Percentiles rank a stretch among this genome's conserved stretches.
phyloP scores from a whole-genome alignment of 2,888 invertebrate genomes.

The Taphrorychus bicolor region DNA sequence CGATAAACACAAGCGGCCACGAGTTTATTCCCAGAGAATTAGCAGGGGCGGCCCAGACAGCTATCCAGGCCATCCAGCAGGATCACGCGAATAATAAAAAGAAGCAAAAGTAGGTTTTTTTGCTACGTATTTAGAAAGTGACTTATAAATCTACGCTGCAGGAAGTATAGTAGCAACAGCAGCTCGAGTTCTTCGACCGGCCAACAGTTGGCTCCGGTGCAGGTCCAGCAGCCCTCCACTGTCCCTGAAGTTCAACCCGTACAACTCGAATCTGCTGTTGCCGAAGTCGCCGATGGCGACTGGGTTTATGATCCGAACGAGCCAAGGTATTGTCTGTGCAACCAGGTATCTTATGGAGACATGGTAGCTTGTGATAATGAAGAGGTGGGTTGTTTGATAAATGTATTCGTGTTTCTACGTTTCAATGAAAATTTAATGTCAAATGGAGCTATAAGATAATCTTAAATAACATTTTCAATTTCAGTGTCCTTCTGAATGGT shows the following conservation, averaged over 20 bases:
- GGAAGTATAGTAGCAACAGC: conserved; percentile 50
- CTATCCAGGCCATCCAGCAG: conserved; percentile 71
- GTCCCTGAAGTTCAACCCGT: conserved; percentile 57
- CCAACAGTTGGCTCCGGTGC: conserved; percentile 46
- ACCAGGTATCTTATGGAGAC: conserved; percentile 96
- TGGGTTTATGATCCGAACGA: conserved; percentile 97
- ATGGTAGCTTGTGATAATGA: conserved; percentile 99
- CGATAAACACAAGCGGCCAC: conserved; percentile 72
- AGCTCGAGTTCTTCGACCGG: conserved; percentile 43
- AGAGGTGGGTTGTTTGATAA: conserved; percentile 70
- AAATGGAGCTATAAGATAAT: not conserved
- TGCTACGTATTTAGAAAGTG: not conserved
- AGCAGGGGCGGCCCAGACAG: conserved; percentile 75
- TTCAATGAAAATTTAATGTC: too few relatives aligned
- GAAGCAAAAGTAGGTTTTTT: conserved; percentile 65
- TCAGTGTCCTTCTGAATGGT: conserved; percentile 98
- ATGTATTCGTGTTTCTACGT: not conserved
- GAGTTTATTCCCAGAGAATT: conserved; percentile 76
- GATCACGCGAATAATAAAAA: conserved; percentile 67
- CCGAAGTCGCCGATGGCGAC: conserved; percentile 72
- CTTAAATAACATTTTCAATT: conserved; percentile 47
- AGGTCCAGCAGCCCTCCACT: conserved; percentile 54
- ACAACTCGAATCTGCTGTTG: conserved; percentile 60
- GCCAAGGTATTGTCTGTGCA: conserved; percentile 94
- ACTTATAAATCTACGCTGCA: conserved; percentile 41